Conservation (phyloP, 2,797 vertebrate genomes). For the Gymnothorax reevesii region DNA sequence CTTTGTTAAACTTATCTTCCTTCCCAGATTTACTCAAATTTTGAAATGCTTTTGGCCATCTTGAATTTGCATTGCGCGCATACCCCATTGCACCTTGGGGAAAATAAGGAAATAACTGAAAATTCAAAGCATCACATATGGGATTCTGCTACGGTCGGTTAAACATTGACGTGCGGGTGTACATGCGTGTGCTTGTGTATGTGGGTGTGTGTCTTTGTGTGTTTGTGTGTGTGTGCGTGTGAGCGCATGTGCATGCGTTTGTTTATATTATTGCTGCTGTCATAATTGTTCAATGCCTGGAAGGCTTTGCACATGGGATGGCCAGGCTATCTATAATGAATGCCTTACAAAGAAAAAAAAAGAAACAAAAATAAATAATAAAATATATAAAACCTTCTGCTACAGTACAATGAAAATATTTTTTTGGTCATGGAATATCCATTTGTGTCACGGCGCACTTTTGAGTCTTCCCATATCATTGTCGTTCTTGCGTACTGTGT, state of each 20-base stretch:
- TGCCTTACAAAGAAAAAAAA: background rate
- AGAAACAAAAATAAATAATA: too few species aligned
- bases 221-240: background rate
- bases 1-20: constrained; percentile 14
- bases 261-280: constrained; percentile 5
- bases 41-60: constrained; percentile 18
- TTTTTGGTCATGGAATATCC: constrained; percentile 15
- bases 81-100: constrained; percentile 6
- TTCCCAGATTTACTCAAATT: constrained; percentile 14
- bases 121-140: background rate
- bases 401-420: background rate
- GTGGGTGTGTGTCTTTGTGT: background rate
- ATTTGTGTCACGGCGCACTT: constrained; percentile 21
- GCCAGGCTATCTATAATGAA: background rate
- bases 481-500: constrained; percentile 4
- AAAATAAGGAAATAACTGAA: constrained; percentile 12
- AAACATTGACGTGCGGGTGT: constrained; percentile 23
- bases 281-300: constrained; percentile 20
- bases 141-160: constrained; percentile 24
- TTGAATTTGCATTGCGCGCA: constrained; percentile 13
- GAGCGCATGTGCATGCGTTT: background rate
- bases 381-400: background rate
- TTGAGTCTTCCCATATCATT: background rate
- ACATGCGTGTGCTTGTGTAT: background rate
- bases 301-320: constrained; percentile 13